Conservation (phyloP, 1,140 invertebrate species). For the Akabosia matsudoensis region DNA sequence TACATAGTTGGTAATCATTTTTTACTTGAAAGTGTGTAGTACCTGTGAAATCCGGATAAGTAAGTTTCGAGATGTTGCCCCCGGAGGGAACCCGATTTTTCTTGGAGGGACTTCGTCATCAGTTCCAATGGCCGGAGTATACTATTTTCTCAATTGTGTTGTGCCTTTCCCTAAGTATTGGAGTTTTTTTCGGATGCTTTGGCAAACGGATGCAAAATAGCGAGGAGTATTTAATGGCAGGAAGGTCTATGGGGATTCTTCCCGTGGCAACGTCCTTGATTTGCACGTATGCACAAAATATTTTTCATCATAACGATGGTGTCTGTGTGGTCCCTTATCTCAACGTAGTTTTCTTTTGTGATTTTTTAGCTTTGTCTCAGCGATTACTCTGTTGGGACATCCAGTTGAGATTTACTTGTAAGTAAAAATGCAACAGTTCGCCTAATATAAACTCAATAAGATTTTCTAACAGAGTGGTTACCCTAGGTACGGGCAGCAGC, state of each 20-base stretch:
- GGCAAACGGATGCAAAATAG: conserved; percentile 68
- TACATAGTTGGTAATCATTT: too few relatives aligned
- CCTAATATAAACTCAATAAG: too few relatives aligned
- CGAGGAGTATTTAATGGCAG: conserved; percentile 71
- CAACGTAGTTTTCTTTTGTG: conserved; percentile 10
- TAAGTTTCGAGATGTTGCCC: too few relatives aligned
- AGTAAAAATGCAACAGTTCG: too few relatives aligned
- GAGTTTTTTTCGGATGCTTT: conserved; percentile 74
- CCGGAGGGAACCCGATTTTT: neutral
- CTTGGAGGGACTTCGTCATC: neutral
- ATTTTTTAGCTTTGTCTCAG: conserved; percentile 24
- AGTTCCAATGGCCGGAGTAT: conserved; percentile 66
- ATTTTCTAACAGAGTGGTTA: too few relatives aligned
- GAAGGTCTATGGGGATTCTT: conserved; percentile 68
- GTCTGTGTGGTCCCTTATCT: neutral
- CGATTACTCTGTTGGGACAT: conserved; percentile 56
- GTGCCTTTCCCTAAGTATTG: conserved; percentile 68
- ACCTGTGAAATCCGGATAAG: too few relatives aligned
- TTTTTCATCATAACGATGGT: too few relatives aligned
- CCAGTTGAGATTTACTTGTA: conserved; percentile 79
- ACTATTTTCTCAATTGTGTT: conserved; percentile 67
- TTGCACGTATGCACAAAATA: conserved; percentile 61
- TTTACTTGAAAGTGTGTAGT: too few relatives aligned
- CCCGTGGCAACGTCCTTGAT: conserved; percentile 78
- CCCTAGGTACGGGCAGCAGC: conserved; percentile 70